A percentile compares a stretch with the other conserved stretches of the same genome.
phyloP scores from a whole-genome alignment of 64 coral and sea anemone species.

The Porites lutea region DNA sequence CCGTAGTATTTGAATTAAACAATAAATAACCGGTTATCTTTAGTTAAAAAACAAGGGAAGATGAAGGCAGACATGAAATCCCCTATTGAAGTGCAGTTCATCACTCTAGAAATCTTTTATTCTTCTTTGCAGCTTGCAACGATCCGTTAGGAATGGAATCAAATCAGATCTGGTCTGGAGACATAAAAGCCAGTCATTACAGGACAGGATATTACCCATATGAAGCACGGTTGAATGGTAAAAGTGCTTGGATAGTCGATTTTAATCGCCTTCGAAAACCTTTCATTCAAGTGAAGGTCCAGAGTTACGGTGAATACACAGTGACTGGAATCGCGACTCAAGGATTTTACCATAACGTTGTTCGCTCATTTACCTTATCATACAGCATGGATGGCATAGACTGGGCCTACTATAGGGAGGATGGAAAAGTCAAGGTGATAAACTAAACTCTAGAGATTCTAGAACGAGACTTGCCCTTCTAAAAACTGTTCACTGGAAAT shows the following conservation, averaged over 20 bases:
- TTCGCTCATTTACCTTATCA: neutral
- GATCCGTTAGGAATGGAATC: constrained; percentile 52
- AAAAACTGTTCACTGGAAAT: no score
- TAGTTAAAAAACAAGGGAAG: neutral
- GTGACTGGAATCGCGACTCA: constrained; percentile 35
- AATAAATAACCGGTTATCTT: no score
- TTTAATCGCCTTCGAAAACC: neutral
- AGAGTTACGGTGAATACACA: neutral
- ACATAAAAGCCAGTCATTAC: neutral
- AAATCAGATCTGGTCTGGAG: neutral
- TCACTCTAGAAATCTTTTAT: neutral
- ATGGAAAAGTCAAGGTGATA: constrained; percentile 23
- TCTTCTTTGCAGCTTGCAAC: neutral
- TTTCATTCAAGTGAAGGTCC: constrained; percentile 2
- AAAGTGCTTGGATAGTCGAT: neutral
- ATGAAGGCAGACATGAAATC: no score
- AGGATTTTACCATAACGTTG: neutral
- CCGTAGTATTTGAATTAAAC: no score
- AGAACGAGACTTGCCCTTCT: no score
- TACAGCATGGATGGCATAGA: constrained; percentile 15
- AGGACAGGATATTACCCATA: neutral
- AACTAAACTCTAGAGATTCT: neutral
- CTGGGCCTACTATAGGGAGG: constrained; percentile 41
- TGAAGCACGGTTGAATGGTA: neutral
- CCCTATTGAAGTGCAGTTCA: neutral